A percentile compares a stretch with the other conserved stretches of the same genome.
phyloP scores from a whole-genome alignment of 1,140 invertebrate species.

The Forficula auricularia region DNA sequence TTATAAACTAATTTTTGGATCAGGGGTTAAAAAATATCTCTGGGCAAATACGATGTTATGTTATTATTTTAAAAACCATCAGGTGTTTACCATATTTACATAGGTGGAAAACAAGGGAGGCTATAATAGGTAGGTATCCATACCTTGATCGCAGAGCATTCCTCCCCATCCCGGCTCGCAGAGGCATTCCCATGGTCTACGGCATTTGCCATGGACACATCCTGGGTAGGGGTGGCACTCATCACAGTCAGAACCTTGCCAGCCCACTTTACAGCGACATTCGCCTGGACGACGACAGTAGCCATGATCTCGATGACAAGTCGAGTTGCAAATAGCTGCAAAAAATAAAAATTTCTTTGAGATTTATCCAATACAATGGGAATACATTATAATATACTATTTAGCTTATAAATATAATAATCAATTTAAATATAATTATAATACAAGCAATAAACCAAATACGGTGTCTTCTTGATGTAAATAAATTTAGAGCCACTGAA shows the following conservation, averaged over 20 bases:
- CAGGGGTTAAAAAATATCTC: too few species aligned
- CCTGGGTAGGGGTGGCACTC: conserved; percentile 72
- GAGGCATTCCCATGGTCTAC: conserved; percentile 72
- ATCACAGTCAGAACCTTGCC: conserved; percentile 62
- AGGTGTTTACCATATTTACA: too few species aligned
- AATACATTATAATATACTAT: too few species aligned
- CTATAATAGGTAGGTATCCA: conserved; percentile 22
- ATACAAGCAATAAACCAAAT: too few species aligned
- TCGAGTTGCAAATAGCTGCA: conserved; percentile 61
- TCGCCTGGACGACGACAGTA: conserved; percentile 67
- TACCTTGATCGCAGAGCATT: conserved; percentile 73
- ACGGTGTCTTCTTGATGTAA: too few species aligned
- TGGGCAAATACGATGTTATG: too few species aligned
- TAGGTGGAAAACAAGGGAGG: too few species aligned
- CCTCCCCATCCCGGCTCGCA: conserved; percentile 73
- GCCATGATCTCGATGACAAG: conserved; percentile 66
- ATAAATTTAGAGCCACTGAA: too few species aligned
- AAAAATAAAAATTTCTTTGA: conserved; percentile 12
- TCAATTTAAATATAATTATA: too few species aligned
- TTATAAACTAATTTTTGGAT: too few species aligned
- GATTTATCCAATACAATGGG: neutral
- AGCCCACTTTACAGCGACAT: conserved; percentile 66
- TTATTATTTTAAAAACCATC: too few species aligned
- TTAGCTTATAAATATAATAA: too few species aligned
- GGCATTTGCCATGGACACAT: conserved; percentile 66